Evolutionary conservation across 2,888 invertebrate genomes (phyloP).

Genomic region (Nasonovia ribisnigri): DNA sequence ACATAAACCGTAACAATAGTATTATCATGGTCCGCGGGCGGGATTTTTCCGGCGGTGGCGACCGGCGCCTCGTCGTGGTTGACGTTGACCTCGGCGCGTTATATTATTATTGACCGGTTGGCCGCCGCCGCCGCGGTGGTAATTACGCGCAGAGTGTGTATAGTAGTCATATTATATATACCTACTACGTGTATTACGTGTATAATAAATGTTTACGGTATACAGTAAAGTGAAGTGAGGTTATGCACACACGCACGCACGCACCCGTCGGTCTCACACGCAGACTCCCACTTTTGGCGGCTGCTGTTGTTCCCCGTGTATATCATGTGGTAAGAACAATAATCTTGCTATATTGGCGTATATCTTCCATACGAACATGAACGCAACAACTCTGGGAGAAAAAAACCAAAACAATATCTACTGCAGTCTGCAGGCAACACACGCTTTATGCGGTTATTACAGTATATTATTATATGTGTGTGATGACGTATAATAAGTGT

Average conservation of each 20-base stretch:
- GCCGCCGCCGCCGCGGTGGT: constrained; percentile 43
- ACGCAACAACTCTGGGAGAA: background rate
- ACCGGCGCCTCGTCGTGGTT: constrained; percentile 45
- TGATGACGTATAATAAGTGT: no score
- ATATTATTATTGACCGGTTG: constrained; percentile 63
- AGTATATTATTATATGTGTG: no score
- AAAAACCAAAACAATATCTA: background rate
- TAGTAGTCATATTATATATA: background rate
- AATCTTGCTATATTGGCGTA: background rate
- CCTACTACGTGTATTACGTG: background rate
- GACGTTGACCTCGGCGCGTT: constrained; percentile 62
- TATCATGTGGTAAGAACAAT: background rate
- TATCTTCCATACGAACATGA: background rate
- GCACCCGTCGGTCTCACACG: constrained; percentile 5
- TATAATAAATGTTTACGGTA: background rate
- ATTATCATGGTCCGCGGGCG: background rate
- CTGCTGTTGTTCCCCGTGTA: background rate
- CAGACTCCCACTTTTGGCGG: constrained; percentile 48
- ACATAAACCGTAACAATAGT: background rate
- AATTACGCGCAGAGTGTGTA: constrained; percentile 44
- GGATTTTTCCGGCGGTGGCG: background rate
- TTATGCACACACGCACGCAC: constrained; percentile 15
- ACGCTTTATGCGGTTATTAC: background rate
- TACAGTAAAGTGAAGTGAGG: constrained; percentile 37
- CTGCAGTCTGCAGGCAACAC: background rate